Conservation (phyloP, 2,113 vertebrate genomes). For the Dromas ardeola region DNA sequence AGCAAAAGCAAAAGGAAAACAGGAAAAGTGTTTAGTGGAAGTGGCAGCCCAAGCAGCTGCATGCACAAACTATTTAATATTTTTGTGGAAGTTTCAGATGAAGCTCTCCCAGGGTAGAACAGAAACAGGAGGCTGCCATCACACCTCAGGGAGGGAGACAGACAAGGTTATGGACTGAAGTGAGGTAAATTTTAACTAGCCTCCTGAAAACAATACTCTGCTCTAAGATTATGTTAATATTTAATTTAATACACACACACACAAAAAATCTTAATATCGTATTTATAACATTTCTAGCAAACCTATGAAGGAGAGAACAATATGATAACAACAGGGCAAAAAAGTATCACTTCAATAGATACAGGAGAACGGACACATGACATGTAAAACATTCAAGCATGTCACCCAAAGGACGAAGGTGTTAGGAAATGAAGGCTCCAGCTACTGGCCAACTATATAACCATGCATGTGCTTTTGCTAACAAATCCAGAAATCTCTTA, state of each 20-base stretch:
- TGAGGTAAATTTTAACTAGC: background rate
- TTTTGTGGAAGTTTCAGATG: background rate
- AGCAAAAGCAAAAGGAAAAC: background rate
- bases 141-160: background rate
- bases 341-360: background rate
- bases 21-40: background rate
- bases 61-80: background rate
- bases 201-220: background rate
- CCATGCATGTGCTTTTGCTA: background rate
- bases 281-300: background rate
- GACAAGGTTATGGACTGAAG: background rate
- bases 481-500: background rate
- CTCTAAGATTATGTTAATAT: background rate
- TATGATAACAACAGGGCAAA: background rate
- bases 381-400: background rate
- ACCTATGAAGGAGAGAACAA: background rate
- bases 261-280: background rate
- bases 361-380: background rate
- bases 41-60: background rate
- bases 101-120: background rate
- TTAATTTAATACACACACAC: background rate
- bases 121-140: background rate
- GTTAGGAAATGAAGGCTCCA: background rate
- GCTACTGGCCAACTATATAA: background rate
- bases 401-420: background rate